Conservation (phyloP, 2,113 vertebrate genomes). For the Micronycteris hirsuta region DNA sequence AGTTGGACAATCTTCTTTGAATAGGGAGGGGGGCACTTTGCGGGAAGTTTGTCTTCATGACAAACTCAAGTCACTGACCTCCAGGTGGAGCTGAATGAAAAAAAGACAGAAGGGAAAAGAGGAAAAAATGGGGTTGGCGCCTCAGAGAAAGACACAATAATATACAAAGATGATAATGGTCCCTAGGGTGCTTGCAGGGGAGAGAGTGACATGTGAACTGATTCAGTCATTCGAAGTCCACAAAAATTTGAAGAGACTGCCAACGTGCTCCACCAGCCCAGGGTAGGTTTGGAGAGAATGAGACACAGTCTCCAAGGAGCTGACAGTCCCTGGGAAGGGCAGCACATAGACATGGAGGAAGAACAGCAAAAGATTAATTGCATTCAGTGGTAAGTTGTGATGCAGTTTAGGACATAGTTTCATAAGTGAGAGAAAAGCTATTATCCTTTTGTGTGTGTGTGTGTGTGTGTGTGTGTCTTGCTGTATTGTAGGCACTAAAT, state of each 20-base stretch:
- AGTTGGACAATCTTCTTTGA: background rate
- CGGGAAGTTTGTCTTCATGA: background rate
- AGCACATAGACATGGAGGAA: background rate
- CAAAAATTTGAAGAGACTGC: background rate
- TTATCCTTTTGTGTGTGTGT: background rate
- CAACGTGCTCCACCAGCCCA: background rate
- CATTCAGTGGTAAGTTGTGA: background rate
- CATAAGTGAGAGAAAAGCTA: slow-evolving; percentile 8
- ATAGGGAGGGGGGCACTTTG: background rate
- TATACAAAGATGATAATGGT: background rate
- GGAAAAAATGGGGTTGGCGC: background rate
- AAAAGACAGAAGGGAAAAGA: slow-evolving; percentile 5
- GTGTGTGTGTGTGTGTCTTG: background rate
- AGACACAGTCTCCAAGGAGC: background rate
- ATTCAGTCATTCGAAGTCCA: background rate
- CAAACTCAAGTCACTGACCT: slow-evolving; percentile 49
- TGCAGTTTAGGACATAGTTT: background rate
- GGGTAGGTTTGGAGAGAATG: background rate
- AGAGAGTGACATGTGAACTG: background rate
- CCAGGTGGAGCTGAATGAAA: slow-evolving; percentile 65
- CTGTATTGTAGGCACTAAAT: background rate
- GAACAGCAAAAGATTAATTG: background rate
- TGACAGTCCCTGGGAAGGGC: background rate
- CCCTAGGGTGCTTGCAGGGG: background rate
- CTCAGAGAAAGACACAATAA: background rate